These are phyloP conservation scores for Acrobasis consociella DNA, from an alignment of 2,888 invertebrate genomes.

Conservation along the genomic window DNA sequence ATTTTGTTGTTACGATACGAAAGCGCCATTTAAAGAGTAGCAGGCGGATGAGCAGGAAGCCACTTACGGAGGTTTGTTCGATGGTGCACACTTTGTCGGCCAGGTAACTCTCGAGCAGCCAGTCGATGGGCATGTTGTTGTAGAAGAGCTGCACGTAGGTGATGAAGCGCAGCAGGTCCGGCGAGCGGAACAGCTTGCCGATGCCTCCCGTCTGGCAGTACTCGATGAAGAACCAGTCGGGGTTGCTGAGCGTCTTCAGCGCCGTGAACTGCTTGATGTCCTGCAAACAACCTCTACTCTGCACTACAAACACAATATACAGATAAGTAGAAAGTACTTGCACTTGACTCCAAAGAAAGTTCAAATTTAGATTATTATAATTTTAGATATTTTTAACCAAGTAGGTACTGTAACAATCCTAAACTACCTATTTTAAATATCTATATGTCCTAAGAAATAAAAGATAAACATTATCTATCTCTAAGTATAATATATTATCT, in stretches of 20 bases:
- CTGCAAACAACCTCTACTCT: slow-evolving; percentile 41
- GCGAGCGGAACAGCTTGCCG: slow-evolving; percentile 95
- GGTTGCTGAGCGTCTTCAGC: slow-evolving; percentile 53
- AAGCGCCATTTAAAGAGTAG: too few species aligned
- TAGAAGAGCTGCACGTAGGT: slow-evolving; percentile 98
- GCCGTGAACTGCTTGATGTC: slow-evolving; percentile 58
- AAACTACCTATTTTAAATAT: too few species aligned
- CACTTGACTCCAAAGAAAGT: too few species aligned
- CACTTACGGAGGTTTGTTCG: slow-evolving; percentile 87
- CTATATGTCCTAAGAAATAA: too few species aligned
- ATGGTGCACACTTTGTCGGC: slow-evolving; percentile 94
- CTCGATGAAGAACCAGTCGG: slow-evolving; percentile 95
- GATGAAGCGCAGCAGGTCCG: slow-evolving; percentile 92
- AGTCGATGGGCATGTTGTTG: slow-evolving; percentile 97
- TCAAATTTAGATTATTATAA: too few species aligned
- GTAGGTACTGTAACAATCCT: too few species aligned
- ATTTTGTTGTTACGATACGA: too few species aligned
- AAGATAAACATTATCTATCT: too few species aligned
- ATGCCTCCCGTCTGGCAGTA: slow-evolving; percentile 98
- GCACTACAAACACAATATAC: too few species aligned
- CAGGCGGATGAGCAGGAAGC: neutral
- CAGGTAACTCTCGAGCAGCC: slow-evolving; percentile 95
- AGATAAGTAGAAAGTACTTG: too few species aligned
- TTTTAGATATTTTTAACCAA: too few species aligned
- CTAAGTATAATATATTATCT: too few species aligned